Conservation (phyloP, 2,113 vertebrate species). For the Callospermophilus lateralis region DNA sequence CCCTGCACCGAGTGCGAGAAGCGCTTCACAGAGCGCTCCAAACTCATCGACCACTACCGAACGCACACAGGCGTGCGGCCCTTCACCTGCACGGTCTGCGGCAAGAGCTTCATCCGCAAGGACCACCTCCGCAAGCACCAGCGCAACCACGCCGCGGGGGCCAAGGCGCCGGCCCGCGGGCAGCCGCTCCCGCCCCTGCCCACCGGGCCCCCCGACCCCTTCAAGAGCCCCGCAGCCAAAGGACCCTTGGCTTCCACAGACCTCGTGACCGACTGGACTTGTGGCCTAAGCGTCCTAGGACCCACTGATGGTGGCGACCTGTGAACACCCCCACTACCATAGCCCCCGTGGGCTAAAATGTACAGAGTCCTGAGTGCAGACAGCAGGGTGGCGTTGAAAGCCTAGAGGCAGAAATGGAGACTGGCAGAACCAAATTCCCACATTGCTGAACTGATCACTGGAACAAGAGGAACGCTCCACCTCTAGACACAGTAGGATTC, state of each 20-base stretch:
- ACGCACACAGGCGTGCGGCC: slow-evolving; percentile 83
- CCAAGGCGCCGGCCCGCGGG: slow-evolving; percentile 66
- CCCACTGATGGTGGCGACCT: slow-evolving; percentile 73
- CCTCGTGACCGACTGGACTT: slow-evolving; percentile 82
- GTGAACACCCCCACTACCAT: neutral
- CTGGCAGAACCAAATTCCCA: neutral
- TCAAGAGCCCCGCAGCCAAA: slow-evolving; percentile 78
- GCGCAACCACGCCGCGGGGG: slow-evolving; percentile 73
- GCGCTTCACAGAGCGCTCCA: slow-evolving; percentile 83
- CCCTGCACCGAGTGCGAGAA: slow-evolving; percentile 84
- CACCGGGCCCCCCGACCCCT: slow-evolving; percentile 55
- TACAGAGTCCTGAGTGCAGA: neutral
- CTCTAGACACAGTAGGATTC: slow-evolving; percentile 47
- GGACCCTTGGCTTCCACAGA: slow-evolving; percentile 78
- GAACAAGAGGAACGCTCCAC: slow-evolving; percentile 1
- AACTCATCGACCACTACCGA: slow-evolving; percentile 84
- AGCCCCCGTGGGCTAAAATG: neutral
- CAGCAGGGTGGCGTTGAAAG: neutral
- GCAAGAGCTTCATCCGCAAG: slow-evolving; percentile 84
- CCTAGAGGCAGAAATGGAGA: neutral
- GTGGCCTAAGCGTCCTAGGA: slow-evolving; percentile 78
- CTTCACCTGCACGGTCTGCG: slow-evolving; percentile 80
- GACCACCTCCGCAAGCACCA: slow-evolving; percentile 84
- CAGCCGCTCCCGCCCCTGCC: slow-evolving; percentile 70
- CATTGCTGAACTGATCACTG: slow-evolving; percentile 51